Evolutionary conservation across 1,140 invertebrate genomes (phyloP), one percentile per base, ranked within the genome.

Genomic region (Aplysia californica): DNA sequence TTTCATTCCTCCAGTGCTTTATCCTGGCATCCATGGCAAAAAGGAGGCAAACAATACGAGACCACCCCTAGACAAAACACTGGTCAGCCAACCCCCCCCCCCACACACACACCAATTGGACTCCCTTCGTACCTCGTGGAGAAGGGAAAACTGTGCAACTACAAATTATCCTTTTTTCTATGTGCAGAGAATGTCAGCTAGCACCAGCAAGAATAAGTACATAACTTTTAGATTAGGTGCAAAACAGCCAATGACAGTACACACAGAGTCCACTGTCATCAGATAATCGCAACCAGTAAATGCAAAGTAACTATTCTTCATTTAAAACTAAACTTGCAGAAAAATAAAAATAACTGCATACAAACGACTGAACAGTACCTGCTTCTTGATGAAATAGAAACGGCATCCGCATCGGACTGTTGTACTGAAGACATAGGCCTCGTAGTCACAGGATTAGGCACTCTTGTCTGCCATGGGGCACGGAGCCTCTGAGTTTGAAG

Each of bases 401-500:
- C 23, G 20, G 39, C 61, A 65, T 65, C 61, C 3, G 33, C 21
- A 5, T 35, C 61, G 59, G 20, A 56, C 18, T 23, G 31, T 33
- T 21, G 18, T n/a, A 38, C 31, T 26, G 67, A 61, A 20, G 59
- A 18, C 41, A 26, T 21, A 33, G 36, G 10, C 29, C 31, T 36
- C 38, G 33, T 44, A 50, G n/a, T n/a, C n/a, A n/a, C n/a, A n/a
- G n/a, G n/a, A n/a, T 67, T 21, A 21, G 70, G 31, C 33, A 56
- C 41, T 18, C 23, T 29, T 67, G 71, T 50, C 39, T 61, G 38
- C 67, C 67, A 3, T 77, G 41, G 38, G 76, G 78, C 18, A 76
- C 74, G n/a, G n/a, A n/a, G n/a, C n/a, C n/a, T n/a, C 55, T 65
- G 41, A 6, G 78, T 80, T 23, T 70, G 76, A 21, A 76, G 79